Evolutionary conservation across 2,113 vertebrate genomes (phyloP).

Genomic region (Trichechus manatus): DNA sequence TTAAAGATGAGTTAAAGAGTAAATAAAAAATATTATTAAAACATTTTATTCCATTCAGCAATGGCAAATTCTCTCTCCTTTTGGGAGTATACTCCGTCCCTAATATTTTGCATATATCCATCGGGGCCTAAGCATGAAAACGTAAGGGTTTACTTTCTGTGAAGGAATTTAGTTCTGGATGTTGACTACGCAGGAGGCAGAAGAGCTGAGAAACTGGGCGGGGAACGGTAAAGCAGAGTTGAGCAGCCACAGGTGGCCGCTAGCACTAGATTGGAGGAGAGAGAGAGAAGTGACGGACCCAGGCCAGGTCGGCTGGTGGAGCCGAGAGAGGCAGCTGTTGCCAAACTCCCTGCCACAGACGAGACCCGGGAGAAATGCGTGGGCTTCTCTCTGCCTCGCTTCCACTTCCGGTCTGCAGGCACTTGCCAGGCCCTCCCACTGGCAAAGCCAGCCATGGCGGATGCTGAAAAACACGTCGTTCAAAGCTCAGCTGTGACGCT

Average conservation of each 20-base stretch:
- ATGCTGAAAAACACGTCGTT: not conserved
- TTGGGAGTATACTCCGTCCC: not conserved
- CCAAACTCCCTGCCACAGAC: not conserved
- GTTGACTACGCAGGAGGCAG: not conserved
- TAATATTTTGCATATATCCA: slow-evolving; percentile 47
- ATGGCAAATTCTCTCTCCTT: slow-evolving; percentile 6
- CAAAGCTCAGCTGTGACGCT: not conserved
- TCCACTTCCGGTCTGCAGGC: not conserved
- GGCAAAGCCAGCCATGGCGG: not conserved
- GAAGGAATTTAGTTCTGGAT: not conserved
- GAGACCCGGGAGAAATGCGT: not conserved
- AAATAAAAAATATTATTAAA: slow-evolving; percentile 51
- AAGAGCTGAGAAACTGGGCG: not conserved
- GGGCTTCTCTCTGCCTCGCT: not conserved
- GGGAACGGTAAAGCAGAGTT: not conserved
- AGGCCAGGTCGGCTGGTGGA: not conserved
- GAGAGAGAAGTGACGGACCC: not conserved
- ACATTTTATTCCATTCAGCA: slow-evolving; percentile 20
- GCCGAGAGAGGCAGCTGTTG: not conserved
- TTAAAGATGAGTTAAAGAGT: slow-evolving; percentile 24
- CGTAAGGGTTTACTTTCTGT: not conserved
- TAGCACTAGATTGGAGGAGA: not conserved
- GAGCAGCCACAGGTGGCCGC: not conserved
- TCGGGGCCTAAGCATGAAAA: slow-evolving; percentile 19
- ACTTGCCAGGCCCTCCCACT: not conserved